Evolutionary conservation across 2,888 invertebrate species (phyloP), one percentile per base, ranked within the genome.

Genomic region (Penaeus monodon): DNA sequence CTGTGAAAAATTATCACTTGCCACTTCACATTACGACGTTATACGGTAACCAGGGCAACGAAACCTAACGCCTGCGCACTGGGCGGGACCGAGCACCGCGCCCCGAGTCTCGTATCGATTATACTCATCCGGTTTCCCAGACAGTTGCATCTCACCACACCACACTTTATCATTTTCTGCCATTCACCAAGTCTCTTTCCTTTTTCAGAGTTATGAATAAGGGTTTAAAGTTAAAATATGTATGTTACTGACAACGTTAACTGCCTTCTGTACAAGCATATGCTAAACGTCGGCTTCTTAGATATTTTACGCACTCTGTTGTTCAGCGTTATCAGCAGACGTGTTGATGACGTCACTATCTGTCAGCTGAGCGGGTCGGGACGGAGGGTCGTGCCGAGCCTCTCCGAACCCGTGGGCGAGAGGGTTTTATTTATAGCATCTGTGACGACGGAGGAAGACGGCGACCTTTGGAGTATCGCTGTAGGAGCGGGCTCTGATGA

Each of bases 271-370:
- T 57, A 17, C 3, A 4, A 57, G 57, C 57, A 57, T 57, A 57
- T 57, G 73, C 38, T 73, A 12, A 6, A 27, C 17, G 73, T 73
- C 64, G 57, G n/a, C 64, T 66, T 10, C 65, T 27, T 27, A 14
- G 44, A 65, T 66, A 38, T 49, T 38, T 81, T 68, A 68, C 68
- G 68, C 44, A 81, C 49, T 44, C 68, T 24, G 20, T 49, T n/a
- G 77, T n/a, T 57, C n/a, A 63, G 57, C 27, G 44, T 81, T 81
- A 68, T 81, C 81, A 77, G 77, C 44, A 66, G 81, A 81, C 81
- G 80, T 80, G 81, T 81, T 81, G 38, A 38, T 81, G 81, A 81
- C 81, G 81, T 81, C 81, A 81, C 81, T 44, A n/a, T 81, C 68
- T 65, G 44, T 81, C 81, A 81, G 81, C 81, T 81, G 81, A 81